phyloP scores from a whole-genome alignment of 2,113 vertebrate species.

The Machaerirhynchus nigripectus region DNA sequence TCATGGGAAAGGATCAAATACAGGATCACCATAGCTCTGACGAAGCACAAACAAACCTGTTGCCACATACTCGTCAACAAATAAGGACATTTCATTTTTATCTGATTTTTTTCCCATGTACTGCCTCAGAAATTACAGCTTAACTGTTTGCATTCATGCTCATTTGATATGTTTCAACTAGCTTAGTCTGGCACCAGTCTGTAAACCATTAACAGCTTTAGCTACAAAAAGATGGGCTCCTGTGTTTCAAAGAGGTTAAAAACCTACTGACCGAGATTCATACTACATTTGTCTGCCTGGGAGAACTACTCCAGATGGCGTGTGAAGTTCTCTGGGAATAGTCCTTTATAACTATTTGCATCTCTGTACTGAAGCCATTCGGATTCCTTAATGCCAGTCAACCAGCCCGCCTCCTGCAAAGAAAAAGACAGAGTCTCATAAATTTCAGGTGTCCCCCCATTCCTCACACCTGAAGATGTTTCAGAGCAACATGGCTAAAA shows the following conservation, averaged over 20 bases:
- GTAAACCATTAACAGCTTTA: constrained; percentile 50
- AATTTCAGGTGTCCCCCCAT: not conserved
- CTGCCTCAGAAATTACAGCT: constrained; percentile 65
- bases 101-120: constrained; percentile 6
- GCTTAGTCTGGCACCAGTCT: constrained; percentile 63
- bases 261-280: constrained; percentile 47
- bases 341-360: constrained; percentile 81
- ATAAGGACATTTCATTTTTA: constrained; percentile 61
- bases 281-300: not conserved
- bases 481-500: not conserved
- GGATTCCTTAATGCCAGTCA: constrained; percentile 87
- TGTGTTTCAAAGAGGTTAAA: constrained; percentile 63
- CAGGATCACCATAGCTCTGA: constrained; percentile 78
- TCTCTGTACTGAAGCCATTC: constrained; percentile 86
- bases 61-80: constrained; percentile 67
- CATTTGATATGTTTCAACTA: constrained; percentile 50
- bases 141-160: constrained; percentile 72
- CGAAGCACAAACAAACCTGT: constrained; percentile 78
- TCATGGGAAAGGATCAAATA: constrained; percentile 72
- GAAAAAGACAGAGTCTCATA: constrained; percentile 5
- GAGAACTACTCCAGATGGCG: constrained; percentile 78
- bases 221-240: constrained; percentile 61
- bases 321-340: constrained; percentile 96
- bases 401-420: constrained; percentile 94
- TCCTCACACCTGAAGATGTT: not conserved